These are phyloP conservation scores for Neocrepidodera transversa DNA, from an alignment of 2,888 invertebrate species.

Conservation along the genomic window DNA sequence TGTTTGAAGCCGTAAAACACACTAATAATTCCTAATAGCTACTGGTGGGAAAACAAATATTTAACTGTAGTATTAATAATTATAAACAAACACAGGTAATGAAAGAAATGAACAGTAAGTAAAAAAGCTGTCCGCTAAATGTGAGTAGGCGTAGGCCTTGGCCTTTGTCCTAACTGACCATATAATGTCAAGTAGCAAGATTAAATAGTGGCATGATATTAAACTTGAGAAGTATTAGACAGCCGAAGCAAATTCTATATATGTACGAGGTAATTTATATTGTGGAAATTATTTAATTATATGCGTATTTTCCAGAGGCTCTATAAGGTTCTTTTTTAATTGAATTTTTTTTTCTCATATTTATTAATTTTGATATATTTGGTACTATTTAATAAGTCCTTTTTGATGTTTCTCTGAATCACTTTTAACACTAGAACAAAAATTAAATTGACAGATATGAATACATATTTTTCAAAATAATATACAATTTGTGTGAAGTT, in stretches of 20 bases:
- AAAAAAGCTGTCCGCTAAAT: constrained; percentile 34
- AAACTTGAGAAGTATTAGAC: constrained; percentile 14
- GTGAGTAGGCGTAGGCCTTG: constrained; percentile 46
- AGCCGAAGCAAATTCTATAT: neutral
- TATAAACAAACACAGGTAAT: constrained; percentile 39
- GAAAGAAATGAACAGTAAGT: constrained; percentile 39
- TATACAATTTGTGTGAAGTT: no score
- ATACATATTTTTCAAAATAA: no score
- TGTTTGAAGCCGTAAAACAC: neutral
- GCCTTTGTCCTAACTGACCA: constrained; percentile 48
- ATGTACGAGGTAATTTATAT: no score
- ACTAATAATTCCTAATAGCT: constrained; percentile 19
- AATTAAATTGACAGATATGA: no score
- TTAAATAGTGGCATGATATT: constrained; percentile 16
- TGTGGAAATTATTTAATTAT: no score
- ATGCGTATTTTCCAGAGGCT: no score
- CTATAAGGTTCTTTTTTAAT: no score
- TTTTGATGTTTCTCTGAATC: no score
- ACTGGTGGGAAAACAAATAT: constrained; percentile 37
- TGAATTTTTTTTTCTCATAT: no score
- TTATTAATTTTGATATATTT: no score
- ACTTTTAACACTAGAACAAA: no score
- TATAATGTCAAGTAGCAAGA: constrained; percentile 40
- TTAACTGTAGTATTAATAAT: constrained; percentile 33
- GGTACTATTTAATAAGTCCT: no score